These are phyloP conservation scores for Corythoichthys haematopterus DNA, from an alignment of 2,113 vertebrate species.

Conservation along the genomic window DNA sequence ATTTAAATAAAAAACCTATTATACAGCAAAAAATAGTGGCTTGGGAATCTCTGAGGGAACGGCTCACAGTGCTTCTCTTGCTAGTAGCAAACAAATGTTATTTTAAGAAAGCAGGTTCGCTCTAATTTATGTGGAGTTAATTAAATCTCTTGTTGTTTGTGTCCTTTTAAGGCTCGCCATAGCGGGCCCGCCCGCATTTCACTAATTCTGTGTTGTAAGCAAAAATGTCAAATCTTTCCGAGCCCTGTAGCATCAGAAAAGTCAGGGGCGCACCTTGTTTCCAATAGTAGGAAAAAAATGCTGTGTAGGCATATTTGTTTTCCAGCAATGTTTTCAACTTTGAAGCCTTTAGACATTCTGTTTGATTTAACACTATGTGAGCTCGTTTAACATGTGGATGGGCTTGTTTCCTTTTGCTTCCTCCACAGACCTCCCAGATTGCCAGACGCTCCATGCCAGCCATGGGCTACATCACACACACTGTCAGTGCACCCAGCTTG, in stretches of 20 bases:
- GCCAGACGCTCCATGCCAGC: constrained; percentile 89
- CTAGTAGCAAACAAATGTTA: constrained; percentile 79
- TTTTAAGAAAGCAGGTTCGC: constrained; percentile 74
- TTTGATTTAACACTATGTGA: constrained; percentile 45
- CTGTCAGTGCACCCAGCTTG: constrained; percentile 94
- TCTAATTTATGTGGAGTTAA: constrained; percentile 80
- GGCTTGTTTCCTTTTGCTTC: constrained; percentile 49
- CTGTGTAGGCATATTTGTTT: constrained; percentile 63
- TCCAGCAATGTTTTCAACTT: constrained; percentile 55
- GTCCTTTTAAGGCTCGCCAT: constrained; percentile 68
- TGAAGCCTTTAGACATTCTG: constrained; percentile 48
- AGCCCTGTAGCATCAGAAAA: constrained; percentile 57
- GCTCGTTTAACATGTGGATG: constrained; percentile 36
- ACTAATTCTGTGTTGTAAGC: constrained; percentile 72
- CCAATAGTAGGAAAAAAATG: constrained; percentile 59
- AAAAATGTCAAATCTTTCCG: constrained; percentile 67
- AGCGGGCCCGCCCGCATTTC: constrained; percentile 51
- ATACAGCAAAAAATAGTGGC: constrained; percentile 75
- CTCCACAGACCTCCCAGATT: constrained; percentile 78
- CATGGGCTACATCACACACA: constrained; percentile 98
- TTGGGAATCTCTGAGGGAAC: constrained; percentile 68
- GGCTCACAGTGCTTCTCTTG: constrained; percentile 67
- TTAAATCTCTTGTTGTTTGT: constrained; percentile 79
- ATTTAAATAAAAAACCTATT: constrained; percentile 81
- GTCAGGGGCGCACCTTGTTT: constrained; percentile 63